These are phyloP conservation scores for Thunnus maccoyii DNA, from an alignment of 2,113 vertebrate species.

Conservation along the genomic window DNA sequence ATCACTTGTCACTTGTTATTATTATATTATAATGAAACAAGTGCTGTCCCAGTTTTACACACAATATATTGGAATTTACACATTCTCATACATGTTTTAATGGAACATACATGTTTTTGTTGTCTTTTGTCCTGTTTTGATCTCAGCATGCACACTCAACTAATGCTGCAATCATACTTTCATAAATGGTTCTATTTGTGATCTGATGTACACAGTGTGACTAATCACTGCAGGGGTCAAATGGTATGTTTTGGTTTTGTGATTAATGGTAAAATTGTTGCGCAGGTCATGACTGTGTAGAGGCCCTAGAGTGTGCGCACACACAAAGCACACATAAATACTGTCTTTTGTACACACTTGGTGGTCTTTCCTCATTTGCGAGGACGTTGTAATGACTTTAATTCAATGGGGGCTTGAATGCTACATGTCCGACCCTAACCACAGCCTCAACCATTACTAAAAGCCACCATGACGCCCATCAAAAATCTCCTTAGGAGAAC, in stretches of 20 bases:
- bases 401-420: neutral
- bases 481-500: neutral
- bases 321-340: slow-evolving; percentile 18
- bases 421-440: too few species aligned
- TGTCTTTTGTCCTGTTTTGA: neutral
- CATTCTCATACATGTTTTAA: slow-evolving; percentile 1
- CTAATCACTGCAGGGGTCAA: slow-evolving; percentile 40
- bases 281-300: slow-evolving; percentile 7
- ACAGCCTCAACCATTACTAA: neutral
- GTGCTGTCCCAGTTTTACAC: too few species aligned
- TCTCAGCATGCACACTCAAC: neutral
- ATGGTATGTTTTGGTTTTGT: slow-evolving; percentile 36
- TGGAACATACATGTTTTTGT: too few species aligned
- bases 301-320: slow-evolving; percentile 14
- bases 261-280: slow-evolving; percentile 35
- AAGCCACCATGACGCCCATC: too few species aligned
- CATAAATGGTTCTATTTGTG: slow-evolving; percentile 11
- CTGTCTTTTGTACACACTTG: neutral
- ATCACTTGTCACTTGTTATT: too few species aligned
- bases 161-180: slow-evolving; percentile 1
- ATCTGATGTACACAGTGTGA: slow-evolving; percentile 26
- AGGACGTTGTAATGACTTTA: neutral
- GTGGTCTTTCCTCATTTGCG: neutral
- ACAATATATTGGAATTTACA: too few species aligned
- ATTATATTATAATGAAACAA: too few species aligned